Percentiles rank a stretch among this genome's conserved stretches.
phyloP scores from a whole-genome alignment of 2,797 vertebrate species.

The Clarias pachynema region DNA sequence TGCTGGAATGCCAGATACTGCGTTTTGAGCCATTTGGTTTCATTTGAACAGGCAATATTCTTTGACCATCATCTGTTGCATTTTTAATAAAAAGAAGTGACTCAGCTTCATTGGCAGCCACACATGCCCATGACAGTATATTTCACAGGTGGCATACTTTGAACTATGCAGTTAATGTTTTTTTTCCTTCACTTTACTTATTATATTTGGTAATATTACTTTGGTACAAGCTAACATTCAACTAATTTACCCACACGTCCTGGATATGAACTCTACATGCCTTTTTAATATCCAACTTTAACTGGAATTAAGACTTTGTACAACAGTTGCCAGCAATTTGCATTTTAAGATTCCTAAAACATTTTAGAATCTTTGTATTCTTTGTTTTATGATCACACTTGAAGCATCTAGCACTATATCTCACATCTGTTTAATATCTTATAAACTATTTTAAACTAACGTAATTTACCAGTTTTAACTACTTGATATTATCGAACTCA shows the following conservation, averaged over 20 bases:
- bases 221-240: background rate
- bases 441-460: background rate
- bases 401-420: background rate
- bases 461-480: no score
- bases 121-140: background rate
- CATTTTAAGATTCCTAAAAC: no score
- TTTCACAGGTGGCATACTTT: slow-evolving; percentile 4
- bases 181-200: background rate
- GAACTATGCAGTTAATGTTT: background rate
- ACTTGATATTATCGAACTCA: background rate
- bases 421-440: background rate
- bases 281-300: background rate
- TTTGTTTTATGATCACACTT: background rate
- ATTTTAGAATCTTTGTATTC: background rate
- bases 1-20: background rate
- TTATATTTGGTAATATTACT: background rate
- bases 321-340: background rate
- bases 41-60: slow-evolving; percentile 4
- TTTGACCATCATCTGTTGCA: slow-evolving; percentile 1
- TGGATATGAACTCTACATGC: background rate
- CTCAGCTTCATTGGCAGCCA: slow-evolving; percentile 14
- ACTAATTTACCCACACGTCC: background rate
- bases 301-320: background rate
- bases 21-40: slow-evolving; percentile 12
- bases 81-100: slow-evolving; percentile 19